Percentiles rank a stretch among this genome's conserved stretches.
phyloP scores from a whole-genome alignment of 1,140 invertebrate genomes.

The Drosophila takahashii region DNA sequence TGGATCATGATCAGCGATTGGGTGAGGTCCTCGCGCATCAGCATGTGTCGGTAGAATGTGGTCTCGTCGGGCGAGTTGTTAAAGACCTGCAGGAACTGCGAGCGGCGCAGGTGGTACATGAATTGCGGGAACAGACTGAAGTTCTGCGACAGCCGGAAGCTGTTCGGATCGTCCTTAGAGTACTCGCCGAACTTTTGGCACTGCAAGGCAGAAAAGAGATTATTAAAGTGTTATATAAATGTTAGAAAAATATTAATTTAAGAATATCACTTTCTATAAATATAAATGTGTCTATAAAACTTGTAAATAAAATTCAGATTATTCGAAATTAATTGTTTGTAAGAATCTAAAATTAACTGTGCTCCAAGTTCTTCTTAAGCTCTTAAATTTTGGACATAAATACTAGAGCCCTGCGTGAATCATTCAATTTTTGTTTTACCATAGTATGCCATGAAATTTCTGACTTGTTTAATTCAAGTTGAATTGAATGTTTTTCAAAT shows the following conservation, averaged over 20 bases:
- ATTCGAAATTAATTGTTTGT: too few species aligned
- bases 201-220: constrained; percentile 86
- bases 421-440: too few species aligned
- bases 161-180: constrained; percentile 98
- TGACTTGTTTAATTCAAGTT: too few species aligned
- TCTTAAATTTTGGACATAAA: too few species aligned
- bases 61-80: constrained; percentile 99
- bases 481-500: too few species aligned
- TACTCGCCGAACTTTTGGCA: constrained; percentile 99
- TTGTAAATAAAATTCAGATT: too few species aligned
- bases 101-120: constrained; percentile 99
- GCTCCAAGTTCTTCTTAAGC: too few species aligned
- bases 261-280: not conserved
- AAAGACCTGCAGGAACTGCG: constrained; percentile 99
- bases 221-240: not conserved
- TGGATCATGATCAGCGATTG: constrained; percentile 99
- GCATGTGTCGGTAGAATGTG: constrained; percentile 98
- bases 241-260: too few species aligned
- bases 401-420: too few species aligned
- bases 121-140: constrained; percentile 99
- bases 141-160: constrained; percentile 97
- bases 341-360: too few species aligned
- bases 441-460: too few species aligned
- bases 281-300: too few species aligned
- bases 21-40: constrained; percentile 98